Evolutionary conservation across 1,140 invertebrate species (phyloP).

Genomic region (Zeugodacus cucurbitae): DNA sequence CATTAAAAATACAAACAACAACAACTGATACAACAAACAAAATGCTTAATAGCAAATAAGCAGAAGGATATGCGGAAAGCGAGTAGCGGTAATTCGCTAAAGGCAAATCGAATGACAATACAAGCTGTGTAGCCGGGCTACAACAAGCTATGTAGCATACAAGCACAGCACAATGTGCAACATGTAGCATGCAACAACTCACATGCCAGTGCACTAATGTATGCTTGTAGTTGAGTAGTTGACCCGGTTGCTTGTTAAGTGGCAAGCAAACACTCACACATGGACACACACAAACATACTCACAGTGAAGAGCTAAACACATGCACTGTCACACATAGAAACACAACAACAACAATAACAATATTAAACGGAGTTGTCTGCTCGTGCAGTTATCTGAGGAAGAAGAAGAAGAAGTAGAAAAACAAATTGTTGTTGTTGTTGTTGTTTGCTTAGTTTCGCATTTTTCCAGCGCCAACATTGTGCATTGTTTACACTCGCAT

Average conservation of each 20-base stretch:
- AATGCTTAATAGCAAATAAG: slow-evolving; percentile 3
- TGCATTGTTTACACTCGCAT: background rate
- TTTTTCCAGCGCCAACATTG: background rate
- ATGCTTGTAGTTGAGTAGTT: slow-evolving; percentile 6
- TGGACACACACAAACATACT: background rate
- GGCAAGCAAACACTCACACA: background rate
- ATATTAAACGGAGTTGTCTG: background rate
- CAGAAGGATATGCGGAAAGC: background rate
- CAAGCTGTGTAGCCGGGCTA: background rate
- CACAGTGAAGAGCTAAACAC: no score
- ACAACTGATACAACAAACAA: background rate
- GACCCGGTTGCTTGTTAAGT: background rate
- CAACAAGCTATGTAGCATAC: background rate
- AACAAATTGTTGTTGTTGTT: background rate
- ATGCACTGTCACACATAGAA: background rate
- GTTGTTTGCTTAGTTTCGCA: background rate
- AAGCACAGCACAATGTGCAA: slow-evolving; percentile 10
- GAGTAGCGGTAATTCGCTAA: background rate
- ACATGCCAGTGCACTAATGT: no score
- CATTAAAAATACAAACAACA: background rate
- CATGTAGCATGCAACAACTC: slow-evolving; percentile 15
- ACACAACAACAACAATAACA: background rate
- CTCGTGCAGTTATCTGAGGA: background rate
- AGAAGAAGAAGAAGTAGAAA: background rate
- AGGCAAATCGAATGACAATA: slow-evolving; percentile 17